Evolutionary conservation across 2,797 vertebrate genomes (phyloP), one percentile per base, ranked within the genome.

Genomic region (Uromys caudimaculatus): DNA sequence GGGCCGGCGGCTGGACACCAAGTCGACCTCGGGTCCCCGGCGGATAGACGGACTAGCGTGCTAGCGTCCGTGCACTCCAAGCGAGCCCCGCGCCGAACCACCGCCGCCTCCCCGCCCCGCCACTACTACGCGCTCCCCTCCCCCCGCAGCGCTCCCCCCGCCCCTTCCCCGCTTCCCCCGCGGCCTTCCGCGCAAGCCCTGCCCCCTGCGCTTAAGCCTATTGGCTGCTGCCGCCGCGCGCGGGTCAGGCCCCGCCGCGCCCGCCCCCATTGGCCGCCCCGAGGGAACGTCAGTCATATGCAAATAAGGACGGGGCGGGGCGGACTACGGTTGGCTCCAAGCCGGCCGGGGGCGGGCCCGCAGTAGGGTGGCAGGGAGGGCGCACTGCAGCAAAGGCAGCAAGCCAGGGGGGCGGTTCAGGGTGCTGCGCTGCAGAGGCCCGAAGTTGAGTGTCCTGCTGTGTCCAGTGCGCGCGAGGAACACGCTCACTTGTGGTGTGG

Each of bases 201-300:
- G 97, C 97, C 97, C 97, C 97, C 96, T 58, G 89, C 71, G 86
- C 95, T 29, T 35, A 24, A 97, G 90, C 94, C 96, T 79, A 98
- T 98, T 98, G 98, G 98, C 95, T 94, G 88, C 47, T 19, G 92
- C 83, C 90, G 95, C 96, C 97, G 96, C 96, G 97, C 97, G 97
- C 97, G 89, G 97, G 98, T 98, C 98, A 98, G 97, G 97, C 97
- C 97, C 97, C 97, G 94, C 97, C 97, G 97, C 93, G 88, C 96
- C 97, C 96, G 88, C 97, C 97, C 87, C 97, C 95, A 98, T 98
- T 98, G 98, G 98, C 84, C 83, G 95, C 97, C 95, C 96, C 93
- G 92, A 82, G 97, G 97, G 96, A 97, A 97, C 97, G 97, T 98
- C 98, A 98, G 97, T 98, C 97, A 97, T 97, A 98, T 98, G 98